Percentiles rank a stretch among this genome's conserved stretches.
Conservation (phyloP, 2,797 vertebrate species). For the Microctenopoma lineatum region DNA sequence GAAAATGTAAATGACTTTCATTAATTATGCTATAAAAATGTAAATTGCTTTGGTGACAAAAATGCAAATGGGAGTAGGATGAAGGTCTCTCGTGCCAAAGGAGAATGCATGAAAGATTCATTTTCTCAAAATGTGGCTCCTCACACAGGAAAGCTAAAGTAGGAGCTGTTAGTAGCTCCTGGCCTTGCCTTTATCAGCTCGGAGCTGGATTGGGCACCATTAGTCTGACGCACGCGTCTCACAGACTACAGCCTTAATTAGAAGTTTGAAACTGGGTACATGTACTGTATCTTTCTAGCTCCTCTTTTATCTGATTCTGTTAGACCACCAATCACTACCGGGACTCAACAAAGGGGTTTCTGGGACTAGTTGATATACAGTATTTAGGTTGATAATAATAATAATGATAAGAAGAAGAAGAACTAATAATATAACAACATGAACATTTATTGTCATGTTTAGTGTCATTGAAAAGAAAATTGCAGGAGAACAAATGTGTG, state of each 20-base stretch:
- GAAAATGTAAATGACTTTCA: slow-evolving; percentile 85
- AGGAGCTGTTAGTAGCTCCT: slow-evolving; percentile 59
- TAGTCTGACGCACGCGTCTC: slow-evolving; percentile 47
- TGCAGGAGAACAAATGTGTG: slow-evolving; percentile 2
- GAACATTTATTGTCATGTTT: slow-evolving; percentile 8
- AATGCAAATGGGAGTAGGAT: slow-evolving; percentile 86
- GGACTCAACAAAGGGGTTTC: slow-evolving; percentile 33
- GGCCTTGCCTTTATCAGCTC: slow-evolving; percentile 46
- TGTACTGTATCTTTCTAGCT: slow-evolving; percentile 40
- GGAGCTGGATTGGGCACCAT: slow-evolving; percentile 53
- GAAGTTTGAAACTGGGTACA: slow-evolving; percentile 44
- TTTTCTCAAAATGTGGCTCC: slow-evolving; percentile 74
- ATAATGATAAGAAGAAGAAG: not conserved
- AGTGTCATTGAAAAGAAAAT: not conserved
- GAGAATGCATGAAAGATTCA: slow-evolving; percentile 83
- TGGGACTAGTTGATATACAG: slow-evolving; percentile 12
- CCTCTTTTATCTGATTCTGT: slow-evolving; percentile 46
- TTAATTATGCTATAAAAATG: slow-evolving; percentile 90
- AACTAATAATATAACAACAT: slow-evolving; percentile 6
- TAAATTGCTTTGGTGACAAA: slow-evolving; percentile 85
- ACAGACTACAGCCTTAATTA: slow-evolving; percentile 61
- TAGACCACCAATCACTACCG: slow-evolving; percentile 54
- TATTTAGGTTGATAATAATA: slow-evolving; percentile 20
- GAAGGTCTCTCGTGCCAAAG: slow-evolving; percentile 82
- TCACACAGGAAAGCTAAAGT: slow-evolving; percentile 60